These are phyloP conservation scores for Phrynosoma blainvillii DNA, from an alignment of 2,113 vertebrate genomes.

Conservation along the genomic window DNA sequence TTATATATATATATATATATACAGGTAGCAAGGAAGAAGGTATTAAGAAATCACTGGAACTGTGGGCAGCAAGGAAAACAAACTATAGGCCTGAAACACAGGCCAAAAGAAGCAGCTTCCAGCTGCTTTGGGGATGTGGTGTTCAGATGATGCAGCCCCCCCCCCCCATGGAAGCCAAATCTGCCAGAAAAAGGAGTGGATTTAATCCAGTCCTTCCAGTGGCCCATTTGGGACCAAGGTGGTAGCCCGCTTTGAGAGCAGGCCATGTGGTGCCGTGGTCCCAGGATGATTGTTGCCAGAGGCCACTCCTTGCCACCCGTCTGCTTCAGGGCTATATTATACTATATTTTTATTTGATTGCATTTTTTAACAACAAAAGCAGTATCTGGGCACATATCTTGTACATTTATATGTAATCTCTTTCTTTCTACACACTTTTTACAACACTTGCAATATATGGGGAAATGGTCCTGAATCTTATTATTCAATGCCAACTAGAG, in stretches of 20 bases:
- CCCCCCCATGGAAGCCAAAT: too few species aligned
- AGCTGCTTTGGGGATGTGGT: background rate
- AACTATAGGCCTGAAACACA: background rate
- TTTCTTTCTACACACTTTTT: background rate
- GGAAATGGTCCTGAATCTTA: too few species aligned
- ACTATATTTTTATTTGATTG: constrained; percentile 1
- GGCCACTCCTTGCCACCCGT: too few species aligned
- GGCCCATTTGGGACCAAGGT: too few species aligned
- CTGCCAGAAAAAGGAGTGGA: too few species aligned
- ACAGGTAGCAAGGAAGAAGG: background rate
- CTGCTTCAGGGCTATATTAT: background rate
- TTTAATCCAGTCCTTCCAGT: too few species aligned
- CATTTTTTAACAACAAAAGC: background rate
- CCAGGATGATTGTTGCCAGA: too few species aligned
- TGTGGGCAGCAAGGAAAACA: background rate
- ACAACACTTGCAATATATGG: background rate
- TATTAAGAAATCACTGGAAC: background rate
- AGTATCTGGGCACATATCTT: background rate
- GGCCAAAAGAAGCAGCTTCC: background rate
- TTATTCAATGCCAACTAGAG: too few species aligned
- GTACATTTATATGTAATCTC: background rate
- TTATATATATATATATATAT: background rate
- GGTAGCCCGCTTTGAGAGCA: too few species aligned
- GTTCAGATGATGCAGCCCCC: too few species aligned
- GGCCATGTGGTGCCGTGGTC: too few species aligned